Evolutionary conservation across 2,888 invertebrate species (phyloP).

Genomic region (Dynastes maya): DNA sequence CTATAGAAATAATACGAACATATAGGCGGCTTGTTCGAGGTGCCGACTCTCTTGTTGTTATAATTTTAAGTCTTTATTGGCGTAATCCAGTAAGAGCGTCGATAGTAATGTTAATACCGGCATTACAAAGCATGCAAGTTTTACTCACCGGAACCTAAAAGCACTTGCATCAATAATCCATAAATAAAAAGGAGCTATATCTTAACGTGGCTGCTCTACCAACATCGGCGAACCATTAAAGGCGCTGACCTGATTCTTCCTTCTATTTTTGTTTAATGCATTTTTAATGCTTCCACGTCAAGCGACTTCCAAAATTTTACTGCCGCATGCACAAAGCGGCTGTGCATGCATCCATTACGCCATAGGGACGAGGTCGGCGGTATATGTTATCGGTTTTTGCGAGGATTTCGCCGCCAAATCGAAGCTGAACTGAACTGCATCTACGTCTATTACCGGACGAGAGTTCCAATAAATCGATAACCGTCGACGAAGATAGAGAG

Average conservation of each 20-base stretch:
- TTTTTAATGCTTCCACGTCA: slow-evolving; percentile 2
- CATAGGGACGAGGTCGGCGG: neutral
- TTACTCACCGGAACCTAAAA: neutral
- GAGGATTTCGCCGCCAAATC: neutral
- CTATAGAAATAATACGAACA: too few relatives aligned
- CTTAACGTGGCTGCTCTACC: neutral
- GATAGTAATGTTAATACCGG: too few relatives aligned
- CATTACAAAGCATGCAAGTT: too few relatives aligned
- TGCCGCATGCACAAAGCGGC: neutral
- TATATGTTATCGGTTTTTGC: neutral
- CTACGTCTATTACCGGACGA: neutral
- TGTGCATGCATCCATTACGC: neutral
- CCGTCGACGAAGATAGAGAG: neutral
- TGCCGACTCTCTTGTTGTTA: too few relatives aligned
- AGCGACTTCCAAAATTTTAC: neutral
- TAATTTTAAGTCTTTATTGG: too few relatives aligned
- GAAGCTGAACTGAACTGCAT: neutral
- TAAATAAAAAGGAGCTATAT: slow-evolving; percentile 1
- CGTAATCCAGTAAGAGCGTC: too few relatives aligned
- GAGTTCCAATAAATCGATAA: neutral
- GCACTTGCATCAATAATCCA: slow-evolving; percentile 1
- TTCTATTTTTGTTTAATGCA: slow-evolving; percentile 16
- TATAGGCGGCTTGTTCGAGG: too few relatives aligned
- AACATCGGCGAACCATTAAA: slow-evolving; percentile 4
- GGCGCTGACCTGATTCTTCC: slow-evolving; percentile 7